phyloP scores from a whole-genome alignment of 2,888 invertebrate species.

The Epistrophe grossulariae region DNA sequence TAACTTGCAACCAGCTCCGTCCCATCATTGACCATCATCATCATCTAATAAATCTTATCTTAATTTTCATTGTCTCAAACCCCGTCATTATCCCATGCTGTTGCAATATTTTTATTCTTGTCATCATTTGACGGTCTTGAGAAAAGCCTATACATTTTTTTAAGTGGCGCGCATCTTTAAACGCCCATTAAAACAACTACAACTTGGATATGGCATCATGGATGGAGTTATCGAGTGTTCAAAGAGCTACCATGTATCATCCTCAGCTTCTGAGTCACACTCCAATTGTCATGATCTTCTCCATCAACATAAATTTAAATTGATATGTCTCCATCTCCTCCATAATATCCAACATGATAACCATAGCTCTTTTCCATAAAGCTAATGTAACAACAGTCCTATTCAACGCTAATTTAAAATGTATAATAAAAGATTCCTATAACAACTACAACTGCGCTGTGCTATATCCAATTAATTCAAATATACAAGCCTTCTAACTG shows the following conservation, averaged over 20 bases:
- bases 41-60: constrained; percentile 12
- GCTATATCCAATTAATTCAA: constrained; percentile 48
- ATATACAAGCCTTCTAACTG: constrained; percentile 28
- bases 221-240: neutral
- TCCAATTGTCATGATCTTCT: constrained; percentile 58
- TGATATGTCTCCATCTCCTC: constrained; percentile 61
- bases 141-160: neutral
- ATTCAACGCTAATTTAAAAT: constrained; percentile 39
- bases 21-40: constrained; percentile 10
- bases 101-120: constrained; percentile 6
- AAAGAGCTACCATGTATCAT: neutral
- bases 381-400: neutral
- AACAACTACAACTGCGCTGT: neutral
- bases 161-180: constrained; percentile 1
- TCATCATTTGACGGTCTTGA: constrained; percentile 12
- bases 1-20: neutral
- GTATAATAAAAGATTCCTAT: constrained; percentile 17
- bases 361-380: neutral
- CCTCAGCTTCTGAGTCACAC: constrained; percentile 50
- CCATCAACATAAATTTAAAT: constrained; percentile 66
- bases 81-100: constrained; percentile 10
- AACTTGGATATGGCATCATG: no score
- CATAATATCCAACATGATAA: constrained; percentile 7
- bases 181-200: neutral
- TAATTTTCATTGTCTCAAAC: constrained; percentile 7